Base-by-base conservation (phyloP, 2,888 invertebrate species). In the Dolomedes plantarius region DNA sequence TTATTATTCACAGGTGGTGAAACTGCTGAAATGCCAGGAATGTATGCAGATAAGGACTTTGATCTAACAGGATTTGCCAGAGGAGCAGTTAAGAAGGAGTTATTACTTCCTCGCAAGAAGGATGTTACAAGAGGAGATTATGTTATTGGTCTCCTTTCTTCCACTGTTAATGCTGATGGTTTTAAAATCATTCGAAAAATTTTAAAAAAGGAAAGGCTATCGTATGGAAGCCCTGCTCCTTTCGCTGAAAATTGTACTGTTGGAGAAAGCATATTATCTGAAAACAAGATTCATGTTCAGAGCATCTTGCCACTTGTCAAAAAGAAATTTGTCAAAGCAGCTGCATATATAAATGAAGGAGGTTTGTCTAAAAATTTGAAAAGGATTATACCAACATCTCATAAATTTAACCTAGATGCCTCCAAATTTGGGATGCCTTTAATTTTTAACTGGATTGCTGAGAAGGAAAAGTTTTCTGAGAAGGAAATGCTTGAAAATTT, bases 11-110 rank as follows among this genome's bases (percentile, higher is more conserved):
- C 89, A 98, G 94, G 95, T 87, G 99, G 99, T 0, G 98, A 99
- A 92, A 99, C 98, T 1, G 99, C 98, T 0, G 98, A 98, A 92
- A 98, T 98, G 98, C 98, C 99, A 0, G 95, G 96, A 1, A 95
- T 99, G 93, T 99, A 99, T 92, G 93, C 93, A 1, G 92, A 93
- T 0, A 96, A 95, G 0, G 79, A 97, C 89, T 99, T 98, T 91
- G 99, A 99, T 91, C 91, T 99, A 73, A 98, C 98, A 16, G 99
- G 99, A 1, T 99, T 99, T 92, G 95, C 97, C 0, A 96, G 99
- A 0, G 99, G 98, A 0, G 96, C 96, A 0, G 96, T 98, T 0
- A 98, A 98, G 91, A 93, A 95, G 88, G 90, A 92, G 0, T 93
- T 94, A 73, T 92, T 97, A 68, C 91, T 97, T 89, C 98, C 98